Evolutionary conservation across 1,140 invertebrate genomes (phyloP), one percentile per base, ranked within the genome.

Genomic region (Paralvinella palmiformis): DNA sequence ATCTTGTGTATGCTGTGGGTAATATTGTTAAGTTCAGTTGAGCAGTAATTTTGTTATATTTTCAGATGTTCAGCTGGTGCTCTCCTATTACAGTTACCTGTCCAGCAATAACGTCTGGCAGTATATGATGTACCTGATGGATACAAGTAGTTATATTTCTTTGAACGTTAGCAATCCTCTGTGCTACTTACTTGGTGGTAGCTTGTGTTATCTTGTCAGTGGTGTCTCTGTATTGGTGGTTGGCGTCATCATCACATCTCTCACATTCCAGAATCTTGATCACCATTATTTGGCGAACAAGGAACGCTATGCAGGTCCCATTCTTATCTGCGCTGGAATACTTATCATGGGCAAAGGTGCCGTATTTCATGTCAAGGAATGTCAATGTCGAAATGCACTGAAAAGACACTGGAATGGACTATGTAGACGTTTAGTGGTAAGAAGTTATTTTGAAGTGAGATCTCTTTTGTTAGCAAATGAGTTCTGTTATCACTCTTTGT

Each of bases 231-330:
- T 75, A 31, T 62, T 75, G 4, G 74, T 75, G 3, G 69, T 75
- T 48, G 74, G 74, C 20, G 74, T 75, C 61, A 74, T 75, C 55
- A 71, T 75, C 32, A 75, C 72, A 27, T 75, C 74, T 7, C 59
- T 74, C 15, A 75, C 72, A 6, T 75, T 75, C 62, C 74, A 75
- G 64, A 74, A 74, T 48, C 59, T 74, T 29, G 71, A 74, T 53
- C 59, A 65, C 3, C 62, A 68, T 22, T 59, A 53, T 13, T 59
- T 65, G 10, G 71, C 68, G 24, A 68, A 70, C 35, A 71, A 66
- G 33, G 69, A 72, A 41, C 53, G 72, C 37, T 75, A 74, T 58
- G 71, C 69, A 3, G 74, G 74, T 0, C 74, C 74, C 10, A 69
- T 75, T 53, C 63, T 75, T 32, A 75, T 75, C 1, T 69, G 69